Evolutionary conservation across 2,113 vertebrate genomes (phyloP), one percentile per base, ranked within the genome.

Genomic region (Heloderma charlesbogerti): DNA sequence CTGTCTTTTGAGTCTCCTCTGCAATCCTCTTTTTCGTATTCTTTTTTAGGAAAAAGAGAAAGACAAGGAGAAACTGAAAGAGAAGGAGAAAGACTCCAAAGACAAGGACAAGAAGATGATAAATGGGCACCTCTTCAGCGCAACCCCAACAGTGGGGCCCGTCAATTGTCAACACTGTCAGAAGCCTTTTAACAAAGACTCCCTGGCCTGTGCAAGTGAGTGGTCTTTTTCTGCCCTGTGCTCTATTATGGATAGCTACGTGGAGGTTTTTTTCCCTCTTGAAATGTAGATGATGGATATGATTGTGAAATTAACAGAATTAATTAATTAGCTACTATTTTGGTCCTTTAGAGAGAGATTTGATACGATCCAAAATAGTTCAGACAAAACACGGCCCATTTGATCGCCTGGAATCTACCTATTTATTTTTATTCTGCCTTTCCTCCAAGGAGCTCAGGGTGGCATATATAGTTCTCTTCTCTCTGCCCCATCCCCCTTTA

Each of bases 131-230:
- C 31, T 96, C 3, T 99, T 99, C 95, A 97, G 97, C 86, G n/a
- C 98, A 2, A 96, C 97, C 8, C 91, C 96, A 0, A 90, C 97
- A 0, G 96, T 97, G 88, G 98, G 98, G 54, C 89, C 97, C 0
- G 66, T 97, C 93, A 97, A 93, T 88, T 99, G 99, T 92, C 97
- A 96, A 95, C 98, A 98, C 92, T 99, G 99, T 93, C 96, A 95
- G 95, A 99, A 98, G 95, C 91, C 97, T 72, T 98, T 99, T 90
- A 97, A 95, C 95, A 99, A 98, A 92, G 99, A 99, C 25, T 97
- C 97, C 25, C 98, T 98, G 93, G 96, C 97, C 45, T 99, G 99
- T 96, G 94, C 98, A 95, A 97, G 99, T 99, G 97, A 98, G 98
- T 93, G 86, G 0, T 0, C 51, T 63, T 0, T 1, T n/a, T 0